phyloP scores from a whole-genome alignment of 2,888 invertebrate genomes.

The Pelosia muscerda region DNA sequence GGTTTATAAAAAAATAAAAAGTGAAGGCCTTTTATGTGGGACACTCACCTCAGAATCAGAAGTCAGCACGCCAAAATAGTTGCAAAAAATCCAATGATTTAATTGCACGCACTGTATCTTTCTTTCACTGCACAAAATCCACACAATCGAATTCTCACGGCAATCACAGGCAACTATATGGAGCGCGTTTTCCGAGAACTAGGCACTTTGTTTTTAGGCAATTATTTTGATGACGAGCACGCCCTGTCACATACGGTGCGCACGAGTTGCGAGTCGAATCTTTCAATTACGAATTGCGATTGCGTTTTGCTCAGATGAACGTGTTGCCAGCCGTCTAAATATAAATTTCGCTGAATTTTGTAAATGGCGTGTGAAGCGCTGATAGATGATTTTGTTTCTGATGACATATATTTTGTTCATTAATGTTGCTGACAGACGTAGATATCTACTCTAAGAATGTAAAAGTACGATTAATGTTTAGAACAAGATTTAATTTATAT shows the following conservation, averaged over 20 bases:
- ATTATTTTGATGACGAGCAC: constrained; percentile 22
- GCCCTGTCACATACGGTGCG: constrained; percentile 29
- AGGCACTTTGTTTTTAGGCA: constrained; percentile 32
- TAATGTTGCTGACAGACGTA: constrained; percentile 3
- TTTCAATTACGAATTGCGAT: constrained; percentile 4
- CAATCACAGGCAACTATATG: constrained; percentile 19
- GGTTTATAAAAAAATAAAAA: constrained; percentile 35
- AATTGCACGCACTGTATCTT: constrained; percentile 32
- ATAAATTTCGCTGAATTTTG: constrained; percentile 16
- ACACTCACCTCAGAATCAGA: constrained; percentile 48
- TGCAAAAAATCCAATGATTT: constrained; percentile 41
- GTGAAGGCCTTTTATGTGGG: constrained; percentile 44
- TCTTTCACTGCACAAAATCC: constrained; percentile 44
- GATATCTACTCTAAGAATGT: background rate
- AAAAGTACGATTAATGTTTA: background rate
- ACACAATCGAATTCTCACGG: constrained; percentile 29
- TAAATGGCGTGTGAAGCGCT: background rate
- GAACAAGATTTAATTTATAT: no score
- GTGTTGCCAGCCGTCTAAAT: constrained; percentile 30
- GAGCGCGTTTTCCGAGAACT: constrained; percentile 36
- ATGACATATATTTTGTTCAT: background rate
- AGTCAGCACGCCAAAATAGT: constrained; percentile 21
- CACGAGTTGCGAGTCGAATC: constrained; percentile 36
- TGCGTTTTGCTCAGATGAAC: constrained; percentile 6
- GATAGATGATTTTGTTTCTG: background rate